phyloP scores from a whole-genome alignment of 2,113 vertebrate genomes.

The Noturus placidus region DNA sequence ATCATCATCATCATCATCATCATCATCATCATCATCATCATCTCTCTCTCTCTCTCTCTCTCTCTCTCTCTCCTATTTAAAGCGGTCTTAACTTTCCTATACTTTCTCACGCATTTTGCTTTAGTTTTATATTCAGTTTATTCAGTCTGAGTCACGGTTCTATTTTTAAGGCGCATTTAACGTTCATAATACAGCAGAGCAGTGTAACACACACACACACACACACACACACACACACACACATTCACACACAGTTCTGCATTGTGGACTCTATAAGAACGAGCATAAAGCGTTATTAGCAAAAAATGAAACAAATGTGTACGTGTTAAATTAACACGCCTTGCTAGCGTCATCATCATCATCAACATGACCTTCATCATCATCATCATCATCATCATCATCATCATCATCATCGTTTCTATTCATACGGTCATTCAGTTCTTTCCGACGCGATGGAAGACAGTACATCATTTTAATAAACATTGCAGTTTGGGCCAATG shows the following conservation, averaged over 20 bases:
- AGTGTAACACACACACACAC: background rate
- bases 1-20: background rate
- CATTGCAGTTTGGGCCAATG: background rate
- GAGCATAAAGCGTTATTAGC: background rate
- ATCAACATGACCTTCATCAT: background rate
- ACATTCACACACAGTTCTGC: background rate
- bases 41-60: background rate
- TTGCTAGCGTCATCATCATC: background rate
- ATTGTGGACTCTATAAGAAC: background rate
- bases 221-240: no score
- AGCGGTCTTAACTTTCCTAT: background rate
- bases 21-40: background rate
- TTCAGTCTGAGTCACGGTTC: background rate
- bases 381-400: background rate
- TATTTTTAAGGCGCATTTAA: background rate
- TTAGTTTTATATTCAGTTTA: background rate
- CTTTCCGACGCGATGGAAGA: background rate
- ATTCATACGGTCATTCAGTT: background rate
- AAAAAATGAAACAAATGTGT: no score
- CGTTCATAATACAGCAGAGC: background rate
- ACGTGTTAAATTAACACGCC: background rate
- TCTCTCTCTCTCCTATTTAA: constrained; percentile 3
- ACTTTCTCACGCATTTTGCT: background rate
- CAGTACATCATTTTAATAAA: background rate
- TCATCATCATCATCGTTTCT: background rate